Evolutionary conservation across 2,888 invertebrate genomes (phyloP), one percentile per base, ranked within the genome.

Genomic region (Erebia epiphron): DNA sequence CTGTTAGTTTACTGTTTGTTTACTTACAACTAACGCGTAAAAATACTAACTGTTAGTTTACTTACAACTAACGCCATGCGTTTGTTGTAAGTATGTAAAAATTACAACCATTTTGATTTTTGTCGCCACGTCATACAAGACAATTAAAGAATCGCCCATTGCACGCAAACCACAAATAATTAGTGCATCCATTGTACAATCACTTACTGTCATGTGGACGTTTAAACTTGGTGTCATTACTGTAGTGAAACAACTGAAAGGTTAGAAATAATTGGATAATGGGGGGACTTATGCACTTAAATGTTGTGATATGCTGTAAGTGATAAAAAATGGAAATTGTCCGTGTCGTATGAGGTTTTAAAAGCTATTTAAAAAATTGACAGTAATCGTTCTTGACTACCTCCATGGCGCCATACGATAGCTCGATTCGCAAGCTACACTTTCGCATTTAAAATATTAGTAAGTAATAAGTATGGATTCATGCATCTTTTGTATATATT

Each of bases 221-320:
- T 88, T 90, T 89, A 90, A 89, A 89, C 84, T 85, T 82, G 75
- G 73, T 78, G 80, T 82, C 82, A 83, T 82, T 83, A 82, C 79
- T 75, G 78, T 75, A 79, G 76, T 76, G 74, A 79, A 79, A 77
- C 76, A 79, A 81, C 90, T 91, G 89, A 92, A 92, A 92, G 93
- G 93, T 92, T 92, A 91, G 86, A 91, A 89, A 91, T 92, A 91
- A 92, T 92, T 91, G 92, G 91, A 92, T 92, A 92, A 92, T 91
- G 76, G 83, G 82, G 83, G 82, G 49, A 85, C 84, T 85, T 89
- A 90, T 89, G 87, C 88, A 84, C 85, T 78, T 79, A 88, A 90
- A 89, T 90, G 88, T 89, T 87, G 85, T 83, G 82, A 80, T 73
- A 68, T 82, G 73, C 78, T 63, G 68, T 79, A 80, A 75, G 78